Evolutionary conservation across 1,140 invertebrate genomes (phyloP).

Genomic region (Phocides pigmalion): DNA sequence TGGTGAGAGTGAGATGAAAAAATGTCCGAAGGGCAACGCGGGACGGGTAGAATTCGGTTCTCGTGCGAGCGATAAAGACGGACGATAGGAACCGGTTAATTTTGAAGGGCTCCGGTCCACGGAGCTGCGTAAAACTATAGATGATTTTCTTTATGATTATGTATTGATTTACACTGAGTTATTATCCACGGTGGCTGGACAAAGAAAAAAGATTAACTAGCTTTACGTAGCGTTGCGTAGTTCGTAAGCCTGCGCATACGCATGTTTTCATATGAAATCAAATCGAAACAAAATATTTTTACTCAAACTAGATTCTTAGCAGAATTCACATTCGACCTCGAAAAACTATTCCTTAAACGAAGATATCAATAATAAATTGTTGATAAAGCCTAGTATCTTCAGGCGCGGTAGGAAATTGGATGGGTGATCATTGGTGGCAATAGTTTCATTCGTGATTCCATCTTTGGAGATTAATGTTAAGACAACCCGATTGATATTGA

Average conservation of each 20-base stretch:
- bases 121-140: slow-evolving; percentile 55
- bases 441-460: too few species aligned
- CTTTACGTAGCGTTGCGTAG: slow-evolving; percentile 12
- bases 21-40: slow-evolving; percentile 70
- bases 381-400: too few species aligned
- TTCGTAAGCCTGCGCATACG: slow-evolving; percentile 28
- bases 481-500: too few species aligned
- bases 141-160: slow-evolving; percentile 64
- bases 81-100: slow-evolving; percentile 73
- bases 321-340: background rate
- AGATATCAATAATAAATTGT: too few species aligned
- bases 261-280: background rate
- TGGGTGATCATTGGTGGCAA: too few species aligned
- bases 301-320: too few species aligned
- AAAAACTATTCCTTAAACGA: too few species aligned
- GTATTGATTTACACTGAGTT: slow-evolving; percentile 62
- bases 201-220: slow-evolving; percentile 39
- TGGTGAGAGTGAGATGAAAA: slow-evolving; percentile 82
- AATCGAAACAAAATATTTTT: background rate
- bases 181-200: slow-evolving; percentile 42
- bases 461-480: too few species aligned
- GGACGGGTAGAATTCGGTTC: slow-evolving; percentile 41
- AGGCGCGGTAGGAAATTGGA: too few species aligned
- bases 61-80: slow-evolving; percentile 47
- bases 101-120: slow-evolving; percentile 79